Evolutionary conservation across 2,797 vertebrate genomes (phyloP), one percentile per base, ranked within the genome.

Genomic region (Gobionotothen gibberifrons): DNA sequence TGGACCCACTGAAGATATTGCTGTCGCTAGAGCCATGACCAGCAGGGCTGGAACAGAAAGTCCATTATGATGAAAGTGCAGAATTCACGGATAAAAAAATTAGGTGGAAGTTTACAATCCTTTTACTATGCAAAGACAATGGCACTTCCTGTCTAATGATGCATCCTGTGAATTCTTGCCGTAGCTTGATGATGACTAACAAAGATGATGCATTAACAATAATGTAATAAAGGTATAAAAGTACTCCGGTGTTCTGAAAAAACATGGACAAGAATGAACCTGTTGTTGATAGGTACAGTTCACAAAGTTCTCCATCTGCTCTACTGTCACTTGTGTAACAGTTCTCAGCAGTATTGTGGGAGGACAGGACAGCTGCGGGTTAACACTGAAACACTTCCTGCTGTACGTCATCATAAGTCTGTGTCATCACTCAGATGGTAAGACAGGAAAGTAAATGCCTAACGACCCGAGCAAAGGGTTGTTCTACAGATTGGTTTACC

Each of bases 81-180:
- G 11, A 42, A n/a, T 55, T 46, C 39, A 59, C 15, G 52, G 21
- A 47, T 75, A 77, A 44, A 17, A 42, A 59, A 69, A 71, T 9
- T 1, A 26, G 17, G 43, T 62, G 72, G 77, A 87, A 78, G 73
- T 74, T 79, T 57, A 80, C 39, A 49, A 64, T 47, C 12, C 6
- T 57, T 84, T 74, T 39, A 32, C 74, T 76, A 40, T 29, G 62
- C 67, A 44, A 48, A 77, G 49, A 85, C 88, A 86, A 79, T 69
- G 55, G 56, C 10, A 52, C 67, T 76, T 85, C 83, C 74, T 43
- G 11, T 73, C 51, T 17, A 54, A 13, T n/a, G 0, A 2, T 4
- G 46, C 40, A 60, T 69, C 75, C 75, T 71, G 58, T 73, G 19
- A 59, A 48, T 40, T 53, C n/a, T 51, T 59, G 17, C 2, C 9